These are phyloP conservation scores for Leptocoma aspasia DNA, from an alignment of 2,113 vertebrate species.

Conservation along the genomic window DNA sequence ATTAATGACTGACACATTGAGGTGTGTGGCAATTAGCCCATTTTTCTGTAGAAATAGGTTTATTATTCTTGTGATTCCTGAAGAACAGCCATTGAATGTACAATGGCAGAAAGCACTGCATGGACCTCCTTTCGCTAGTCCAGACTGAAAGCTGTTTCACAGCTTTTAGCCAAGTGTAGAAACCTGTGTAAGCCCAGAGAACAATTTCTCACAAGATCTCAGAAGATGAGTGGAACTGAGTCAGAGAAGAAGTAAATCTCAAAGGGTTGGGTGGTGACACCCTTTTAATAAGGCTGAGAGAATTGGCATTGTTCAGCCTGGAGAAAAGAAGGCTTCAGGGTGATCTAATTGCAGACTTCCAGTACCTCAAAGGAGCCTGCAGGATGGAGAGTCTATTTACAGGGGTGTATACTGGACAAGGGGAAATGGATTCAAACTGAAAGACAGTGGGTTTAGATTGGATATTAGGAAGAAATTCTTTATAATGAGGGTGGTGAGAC, in stretches of 20 bases:
- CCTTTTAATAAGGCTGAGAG: neutral
- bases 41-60: neutral
- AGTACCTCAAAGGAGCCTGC: neutral
- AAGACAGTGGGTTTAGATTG: neutral
- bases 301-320: neutral
- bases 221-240: neutral
- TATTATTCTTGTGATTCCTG: neutral
- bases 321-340: neutral
- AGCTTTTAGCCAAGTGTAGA: neutral
- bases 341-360: neutral
- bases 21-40: neutral
- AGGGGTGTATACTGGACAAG: neutral
- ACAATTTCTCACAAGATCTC: neutral
- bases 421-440: neutral
- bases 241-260: neutral
- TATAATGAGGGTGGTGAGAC: neutral
- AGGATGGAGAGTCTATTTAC: neutral
- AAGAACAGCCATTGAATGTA: neutral
- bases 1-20: neutral
- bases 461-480: neutral
- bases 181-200: neutral
- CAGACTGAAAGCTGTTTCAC: neutral
- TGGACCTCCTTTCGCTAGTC: neutral
- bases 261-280: neutral
- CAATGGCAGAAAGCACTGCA: neutral